Conservation (phyloP, 2,113 vertebrate genomes). For the Theristicus caerulescens region DNA sequence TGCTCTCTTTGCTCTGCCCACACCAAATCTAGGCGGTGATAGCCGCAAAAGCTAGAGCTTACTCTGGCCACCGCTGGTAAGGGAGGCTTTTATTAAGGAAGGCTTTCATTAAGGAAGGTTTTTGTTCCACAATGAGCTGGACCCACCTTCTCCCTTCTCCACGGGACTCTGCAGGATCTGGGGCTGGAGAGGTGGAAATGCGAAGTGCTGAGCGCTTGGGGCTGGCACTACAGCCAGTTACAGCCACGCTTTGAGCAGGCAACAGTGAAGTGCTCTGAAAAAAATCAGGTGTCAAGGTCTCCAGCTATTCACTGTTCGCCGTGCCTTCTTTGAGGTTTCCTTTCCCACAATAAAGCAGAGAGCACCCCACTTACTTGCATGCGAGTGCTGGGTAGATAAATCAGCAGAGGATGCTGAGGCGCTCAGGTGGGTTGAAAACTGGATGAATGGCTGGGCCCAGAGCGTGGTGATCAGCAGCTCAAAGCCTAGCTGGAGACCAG, state of each 20-base stretch:
- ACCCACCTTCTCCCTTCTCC: neutral
- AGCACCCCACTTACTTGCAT: neutral
- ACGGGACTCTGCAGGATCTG: neutral
- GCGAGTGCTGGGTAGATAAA: neutral
- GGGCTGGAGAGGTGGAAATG: neutral
- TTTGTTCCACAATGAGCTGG: neutral
- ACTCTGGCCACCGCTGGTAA: rapidly evolving
- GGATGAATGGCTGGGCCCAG: neutral
- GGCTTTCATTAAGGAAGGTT: neutral
- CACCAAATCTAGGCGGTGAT: rapidly evolving
- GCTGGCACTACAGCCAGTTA: neutral
- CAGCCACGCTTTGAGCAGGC: neutral
- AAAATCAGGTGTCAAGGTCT: neutral
- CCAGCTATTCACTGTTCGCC: neutral
- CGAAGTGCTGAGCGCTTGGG: neutral
- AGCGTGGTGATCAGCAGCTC: neutral
- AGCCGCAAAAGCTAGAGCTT: neutral
- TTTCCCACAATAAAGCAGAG: constrained; percentile 31
- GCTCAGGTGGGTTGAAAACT: neutral
- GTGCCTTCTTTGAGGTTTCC: neutral
- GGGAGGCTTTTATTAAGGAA: neutral
- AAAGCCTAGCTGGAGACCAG: neutral
- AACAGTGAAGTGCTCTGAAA: neutral
- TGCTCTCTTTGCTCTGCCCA: neutral
- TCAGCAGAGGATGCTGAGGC: neutral